Conservation (phyloP, 2,113 vertebrate species). For the Amphilophus citrinellus region DNA sequence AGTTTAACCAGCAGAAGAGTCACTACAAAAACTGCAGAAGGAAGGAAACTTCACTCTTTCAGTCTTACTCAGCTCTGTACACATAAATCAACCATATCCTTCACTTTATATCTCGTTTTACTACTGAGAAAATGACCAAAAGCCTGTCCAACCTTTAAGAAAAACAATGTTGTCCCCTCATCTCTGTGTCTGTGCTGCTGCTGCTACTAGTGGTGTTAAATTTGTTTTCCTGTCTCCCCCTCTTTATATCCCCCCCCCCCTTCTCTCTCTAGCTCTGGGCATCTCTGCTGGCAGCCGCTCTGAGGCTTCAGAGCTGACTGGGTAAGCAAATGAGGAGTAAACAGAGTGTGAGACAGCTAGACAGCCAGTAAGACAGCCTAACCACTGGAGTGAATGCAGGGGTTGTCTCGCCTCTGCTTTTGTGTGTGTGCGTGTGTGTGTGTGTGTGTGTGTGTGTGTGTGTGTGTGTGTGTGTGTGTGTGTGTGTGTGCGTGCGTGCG, state of each 20-base stretch:
- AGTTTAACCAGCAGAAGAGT: constrained; percentile 12
- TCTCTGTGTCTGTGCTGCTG: neutral
- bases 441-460: too few species aligned
- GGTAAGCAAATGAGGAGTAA: constrained; percentile 61
- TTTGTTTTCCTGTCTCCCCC: neutral
- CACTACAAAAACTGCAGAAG: constrained; percentile 18
- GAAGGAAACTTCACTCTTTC: constrained; percentile 1
- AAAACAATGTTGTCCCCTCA: neutral
- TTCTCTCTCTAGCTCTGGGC: neutral
- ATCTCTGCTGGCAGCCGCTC: constrained; percentile 59
- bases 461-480: neutral
- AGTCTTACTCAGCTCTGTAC: neutral
- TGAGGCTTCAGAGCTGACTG: constrained; percentile 54
- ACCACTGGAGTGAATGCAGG: constrained; percentile 46
- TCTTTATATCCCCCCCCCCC: neutral
- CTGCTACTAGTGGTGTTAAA: constrained; percentile 7
- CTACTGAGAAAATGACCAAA: neutral
- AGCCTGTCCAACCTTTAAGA: constrained; percentile 2
- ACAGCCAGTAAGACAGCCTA: constrained; percentile 53
- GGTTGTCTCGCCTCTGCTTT: constrained; percentile 35
- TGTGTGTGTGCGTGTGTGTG: neutral
- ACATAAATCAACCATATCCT: constrained; percentile 5
- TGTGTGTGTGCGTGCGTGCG: neutral
- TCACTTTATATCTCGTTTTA: neutral
- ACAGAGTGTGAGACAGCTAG: constrained; percentile 65